Base-by-base conservation (phyloP, 2,113 vertebrate species). In the Laticauda laticaudata region DNA sequence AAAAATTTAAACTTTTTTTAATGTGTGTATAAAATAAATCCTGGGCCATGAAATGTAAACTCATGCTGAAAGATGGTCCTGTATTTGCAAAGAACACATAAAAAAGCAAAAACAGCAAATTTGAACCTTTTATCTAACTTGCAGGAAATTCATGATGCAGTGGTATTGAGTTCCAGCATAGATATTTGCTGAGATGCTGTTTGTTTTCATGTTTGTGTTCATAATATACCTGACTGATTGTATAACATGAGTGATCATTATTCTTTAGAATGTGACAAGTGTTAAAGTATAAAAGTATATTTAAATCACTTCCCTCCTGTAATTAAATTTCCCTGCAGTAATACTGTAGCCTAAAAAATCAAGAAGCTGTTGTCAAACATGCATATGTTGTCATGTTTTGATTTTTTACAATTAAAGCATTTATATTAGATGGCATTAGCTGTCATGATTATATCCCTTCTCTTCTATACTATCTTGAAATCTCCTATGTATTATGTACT, bases 341-440 rank as follows among this genome's bases (percentile, higher is more conserved):
- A 53, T 56, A 89, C 34, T 89, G 56, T 26, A 87, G 89, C 75
- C 59, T 53, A 26, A 91, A 75, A 75, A 0, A 0, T 5, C 85
- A 75, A 89, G 51, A 88, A 53, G n/a, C 23, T 59, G 86, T 61
- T 94, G 91, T 64, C 48, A 90, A n/a, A 88, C 29, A 45, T 15
- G 75, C 45, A 61, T 0, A 0, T 43, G 34, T 86, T 3, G 57
- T 39, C 81, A 94, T 26, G 26, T 48, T 3, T 2, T 4, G 20
- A 29, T 48, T 92, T 91, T 87, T 91, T 87, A 39, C 69, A 81
- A 93, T 53, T 21, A 20, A 93, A 91, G 86, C 0, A 0, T 56
- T 90, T 94, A 95, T 56, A 0, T 69, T 86, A 55, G 90, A 91
- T 94, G 96, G 90, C 90, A 95, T 89, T 56, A 87, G 69, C 69